Evolutionary conservation across 2,797 vertebrate genomes (phyloP), one percentile per base, ranked within the genome.

Genomic region (Muraenolepis orangiensis): DNA sequence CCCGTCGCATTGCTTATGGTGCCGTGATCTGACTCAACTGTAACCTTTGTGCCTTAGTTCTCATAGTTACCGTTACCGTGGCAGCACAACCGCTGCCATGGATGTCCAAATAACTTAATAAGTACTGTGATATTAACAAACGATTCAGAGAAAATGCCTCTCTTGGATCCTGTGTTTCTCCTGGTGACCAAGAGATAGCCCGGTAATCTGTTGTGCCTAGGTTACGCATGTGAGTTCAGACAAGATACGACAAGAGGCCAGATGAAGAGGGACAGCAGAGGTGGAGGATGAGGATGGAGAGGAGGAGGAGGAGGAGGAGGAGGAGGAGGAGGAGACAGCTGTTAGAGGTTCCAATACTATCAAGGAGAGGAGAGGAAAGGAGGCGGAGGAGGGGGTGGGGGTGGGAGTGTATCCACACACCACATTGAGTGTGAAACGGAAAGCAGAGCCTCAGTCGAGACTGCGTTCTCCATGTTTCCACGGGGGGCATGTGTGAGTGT

Each of bases 391-490:
- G 18, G 46, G 8, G 1, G 70, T 61, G 82, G 72, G 81, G 76
- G 80, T 81, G 81, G 85, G 83, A 83, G 82, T 85, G 84, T 64
- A 74, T 92, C 93, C 90, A 90, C 93, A 92, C 86, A 87, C 87
- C 92, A 94, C 90, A 91, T 92, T 92, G 92, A 88, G 88, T 93
- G 93, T 82, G 90, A 94, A 92, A 87, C 81, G 88, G 85, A 90
- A 88, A 81, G 83, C 4, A 46, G 79, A 86, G 82, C 79, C 82
- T 81, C 83, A 87, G 87, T 81, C 80, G 77, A 89, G 82, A 84
- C 79, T 87, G 81, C 42, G 68, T 84, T 80, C 82, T 88, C 84
- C 57, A 28, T 79, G 86, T 81, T 83, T 74, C 83, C 83, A 86
- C 82, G 86, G 81, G 87, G 86, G n/a, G n/a, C n/a, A n/a, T n/a